Percentiles rank a stretch among this genome's conserved stretches.
Conservation (phyloP, 2,113 vertebrate species). For the Pungitius pungitius region DNA sequence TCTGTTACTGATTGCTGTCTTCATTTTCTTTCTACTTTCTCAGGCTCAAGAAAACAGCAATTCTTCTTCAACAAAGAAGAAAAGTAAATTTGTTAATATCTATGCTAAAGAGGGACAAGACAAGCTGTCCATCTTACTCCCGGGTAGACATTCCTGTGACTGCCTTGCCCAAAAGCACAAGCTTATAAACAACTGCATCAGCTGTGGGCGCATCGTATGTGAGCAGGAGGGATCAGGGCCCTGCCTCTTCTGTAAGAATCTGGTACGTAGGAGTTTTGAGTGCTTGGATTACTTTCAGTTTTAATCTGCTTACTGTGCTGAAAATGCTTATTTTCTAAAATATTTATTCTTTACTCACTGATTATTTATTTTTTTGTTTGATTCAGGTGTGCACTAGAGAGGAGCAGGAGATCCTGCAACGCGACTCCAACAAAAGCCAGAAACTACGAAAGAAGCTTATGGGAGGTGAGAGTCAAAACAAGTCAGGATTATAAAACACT, state of each 20-base stretch:
- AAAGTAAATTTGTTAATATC: conserved; percentile 88
- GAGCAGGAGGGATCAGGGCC: conserved; percentile 96
- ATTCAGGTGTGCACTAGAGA: conserved; percentile 93
- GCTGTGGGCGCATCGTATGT: conserved; percentile 93
- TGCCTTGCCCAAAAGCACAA: conserved; percentile 96
- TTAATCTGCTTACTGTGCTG: fast-evolving
- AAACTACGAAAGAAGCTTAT: conserved; percentile 95
- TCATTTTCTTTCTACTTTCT: not conserved
- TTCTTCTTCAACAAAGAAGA: conserved; percentile 87
- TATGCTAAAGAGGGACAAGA: conserved; percentile 94
- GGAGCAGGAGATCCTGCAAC: conserved; percentile 92
- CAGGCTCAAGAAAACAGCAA: conserved; percentile 86
- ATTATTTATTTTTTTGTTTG: not conserved
- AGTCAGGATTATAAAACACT: not conserved
- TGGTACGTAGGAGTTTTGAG: conserved; percentile 79
- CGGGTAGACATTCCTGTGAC: conserved; percentile 90
- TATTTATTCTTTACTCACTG: not conserved
- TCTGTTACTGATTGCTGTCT: not conserved
- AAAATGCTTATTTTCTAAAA: not conserved
- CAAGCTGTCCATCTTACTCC: conserved; percentile 87
- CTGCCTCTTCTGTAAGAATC: conserved; percentile 90
- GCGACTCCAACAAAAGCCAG: conserved; percentile 98
- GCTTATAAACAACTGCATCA: conserved; percentile 95
- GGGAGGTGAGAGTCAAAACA: conserved; percentile 82
- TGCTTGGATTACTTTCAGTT: not conserved